These are phyloP conservation scores for Heliocidaris erythrogramma DNA, from an alignment of 35 echinoderm and acorn worm species.

Conservation along the genomic window DNA sequence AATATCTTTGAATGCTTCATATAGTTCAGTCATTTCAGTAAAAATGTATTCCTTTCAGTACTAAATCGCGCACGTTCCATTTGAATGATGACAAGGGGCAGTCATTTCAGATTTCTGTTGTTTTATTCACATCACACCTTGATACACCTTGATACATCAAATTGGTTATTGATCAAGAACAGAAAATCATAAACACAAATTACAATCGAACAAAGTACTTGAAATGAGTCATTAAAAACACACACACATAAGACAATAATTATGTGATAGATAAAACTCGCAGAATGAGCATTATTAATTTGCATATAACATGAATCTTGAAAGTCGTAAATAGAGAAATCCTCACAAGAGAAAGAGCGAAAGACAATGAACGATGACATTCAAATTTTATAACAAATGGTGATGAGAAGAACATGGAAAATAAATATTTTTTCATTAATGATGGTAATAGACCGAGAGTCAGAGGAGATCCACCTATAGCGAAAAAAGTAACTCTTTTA, in stretches of 20 bases:
- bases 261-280: background rate
- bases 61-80: background rate
- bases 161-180: background rate
- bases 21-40: no score
- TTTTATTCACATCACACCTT: background rate
- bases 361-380: background rate
- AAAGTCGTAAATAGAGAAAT: background rate
- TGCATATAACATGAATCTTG: background rate
- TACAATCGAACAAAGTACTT: background rate
- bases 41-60: no score
- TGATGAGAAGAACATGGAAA: no score
- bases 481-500: no score
- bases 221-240: background rate
- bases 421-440: no score
- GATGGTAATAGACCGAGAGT: no score
- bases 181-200: background rate
- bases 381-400: no score
- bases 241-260: background rate
- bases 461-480: no score
- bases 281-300: background rate
- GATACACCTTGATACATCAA: background rate
- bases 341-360: background rate
- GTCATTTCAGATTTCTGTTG: slow-evolving; percentile 6
- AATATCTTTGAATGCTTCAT: no score
- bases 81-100: background rate